phyloP scores from a whole-genome alignment of 2,797 vertebrate genomes.

The Rousettus madagascariensis region DNA sequence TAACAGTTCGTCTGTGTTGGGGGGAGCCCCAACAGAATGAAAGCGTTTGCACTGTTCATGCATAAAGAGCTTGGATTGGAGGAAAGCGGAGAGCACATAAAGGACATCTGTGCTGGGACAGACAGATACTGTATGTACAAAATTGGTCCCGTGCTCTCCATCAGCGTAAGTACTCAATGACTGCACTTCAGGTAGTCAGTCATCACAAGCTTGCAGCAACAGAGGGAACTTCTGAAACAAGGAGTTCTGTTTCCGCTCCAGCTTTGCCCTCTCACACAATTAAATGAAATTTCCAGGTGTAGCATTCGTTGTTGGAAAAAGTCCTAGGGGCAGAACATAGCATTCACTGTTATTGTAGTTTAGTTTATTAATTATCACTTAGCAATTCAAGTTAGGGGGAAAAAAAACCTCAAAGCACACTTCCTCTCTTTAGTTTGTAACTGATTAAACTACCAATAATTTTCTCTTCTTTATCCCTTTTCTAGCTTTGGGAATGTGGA shows the following conservation, averaged over 20 bases:
- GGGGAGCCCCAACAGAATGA: constrained; percentile 91
- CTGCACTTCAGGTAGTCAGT: not conserved
- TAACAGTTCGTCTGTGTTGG: constrained; percentile 92
- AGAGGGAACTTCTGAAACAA: not conserved
- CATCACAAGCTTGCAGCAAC: not conserved
- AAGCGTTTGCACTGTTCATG: constrained; percentile 90
- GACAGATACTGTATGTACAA: constrained; percentile 93
- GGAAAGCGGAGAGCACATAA: constrained; percentile 82
- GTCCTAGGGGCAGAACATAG: not conserved
- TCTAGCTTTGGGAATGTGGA: constrained; percentile 20
- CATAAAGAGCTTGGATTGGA: constrained; percentile 87
- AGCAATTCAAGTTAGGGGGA: not conserved
- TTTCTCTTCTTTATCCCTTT: not conserved
- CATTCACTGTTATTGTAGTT: not conserved
- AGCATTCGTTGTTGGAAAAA: not conserved
- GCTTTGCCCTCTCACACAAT: not conserved
- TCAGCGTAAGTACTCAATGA: constrained; percentile 85
- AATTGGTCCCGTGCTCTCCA: constrained; percentile 90
- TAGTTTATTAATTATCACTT: not conserved
- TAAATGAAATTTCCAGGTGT: not conserved
- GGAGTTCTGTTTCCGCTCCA: not conserved
- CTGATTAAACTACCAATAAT: constrained; percentile 14
- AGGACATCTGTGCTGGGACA: constrained; percentile 90
- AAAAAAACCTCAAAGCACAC: not conserved
- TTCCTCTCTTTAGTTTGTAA: constrained; percentile 40